Percentiles rank a stretch among this genome's conserved stretches.
Evolutionary conservation across 37 sponge, comb jelly and placozoan species (phyloP).

Genomic region (Ephydatia muelleri): DNA sequence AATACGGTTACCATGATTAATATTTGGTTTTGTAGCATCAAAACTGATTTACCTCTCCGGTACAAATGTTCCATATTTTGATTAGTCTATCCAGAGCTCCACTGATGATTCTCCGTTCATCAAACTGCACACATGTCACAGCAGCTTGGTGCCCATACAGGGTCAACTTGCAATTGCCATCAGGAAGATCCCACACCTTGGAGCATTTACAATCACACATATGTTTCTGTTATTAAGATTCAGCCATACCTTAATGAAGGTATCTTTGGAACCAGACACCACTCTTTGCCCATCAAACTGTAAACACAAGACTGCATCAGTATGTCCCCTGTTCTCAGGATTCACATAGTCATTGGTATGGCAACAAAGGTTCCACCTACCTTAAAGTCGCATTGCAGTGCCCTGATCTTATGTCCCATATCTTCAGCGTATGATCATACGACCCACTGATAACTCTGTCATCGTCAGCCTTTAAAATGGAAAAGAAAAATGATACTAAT

Average conservation of each 20-base stretch:
- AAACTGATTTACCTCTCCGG: slow-evolving; percentile 61
- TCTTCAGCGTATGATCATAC: slow-evolving; percentile 93
- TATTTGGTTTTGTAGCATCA: not conserved
- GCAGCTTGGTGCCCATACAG: slow-evolving; percentile 96
- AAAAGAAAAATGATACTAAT: not conserved
- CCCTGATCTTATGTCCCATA: slow-evolving; percentile 88
- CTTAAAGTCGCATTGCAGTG: slow-evolving; percentile 43
- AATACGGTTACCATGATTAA: not conserved
- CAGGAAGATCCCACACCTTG: slow-evolving; percentile 86
- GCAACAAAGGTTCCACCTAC: not conserved
- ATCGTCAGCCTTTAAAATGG: slow-evolving; percentile 82
- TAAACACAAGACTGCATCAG: slow-evolving; percentile 90
- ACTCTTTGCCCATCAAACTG: slow-evolving; percentile 85
- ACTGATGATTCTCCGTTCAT: slow-evolving; percentile 85
- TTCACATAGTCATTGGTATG: not conserved
- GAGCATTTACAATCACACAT: no score
- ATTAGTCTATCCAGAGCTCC: slow-evolving; percentile 94
- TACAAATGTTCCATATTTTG: slow-evolving; percentile 88
- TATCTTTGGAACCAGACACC: slow-evolving; percentile 93
- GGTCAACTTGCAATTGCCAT: slow-evolving; percentile 77
- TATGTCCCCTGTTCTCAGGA: slow-evolving; percentile 75
- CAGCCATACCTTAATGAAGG: slow-evolving; percentile 77
- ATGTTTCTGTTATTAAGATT: not conserved
- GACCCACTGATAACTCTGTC: slow-evolving; percentile 94
- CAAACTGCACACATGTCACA: slow-evolving; percentile 95